These are phyloP conservation scores for Zosterops pallidus DNA, from an alignment of 2,113 vertebrate genomes.

Conservation along the genomic window DNA sequence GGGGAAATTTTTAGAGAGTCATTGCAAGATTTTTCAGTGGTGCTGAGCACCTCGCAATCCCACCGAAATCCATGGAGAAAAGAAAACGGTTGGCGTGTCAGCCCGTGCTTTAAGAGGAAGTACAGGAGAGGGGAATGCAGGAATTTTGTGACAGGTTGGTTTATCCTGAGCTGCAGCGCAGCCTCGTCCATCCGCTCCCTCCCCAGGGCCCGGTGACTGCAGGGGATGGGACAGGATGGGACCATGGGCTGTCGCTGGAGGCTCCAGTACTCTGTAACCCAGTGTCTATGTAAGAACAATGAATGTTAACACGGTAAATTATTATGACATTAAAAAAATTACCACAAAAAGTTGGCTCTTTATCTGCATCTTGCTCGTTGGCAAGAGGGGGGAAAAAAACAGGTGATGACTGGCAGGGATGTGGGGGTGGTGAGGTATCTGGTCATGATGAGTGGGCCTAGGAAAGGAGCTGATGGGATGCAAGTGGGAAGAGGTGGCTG, in stretches of 20 bases:
- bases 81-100: not conserved
- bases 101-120: not conserved
- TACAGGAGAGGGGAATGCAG: not conserved
- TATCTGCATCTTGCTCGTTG: not conserved
- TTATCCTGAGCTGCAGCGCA: constrained; percentile 16
- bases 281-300: constrained; percentile 69
- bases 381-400: accelerated
- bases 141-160: not conserved
- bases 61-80: not conserved
- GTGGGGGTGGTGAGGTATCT: accelerated
- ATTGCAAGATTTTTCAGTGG: not conserved
- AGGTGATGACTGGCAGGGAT: not conserved
- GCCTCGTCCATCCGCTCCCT: not conserved
- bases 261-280: constrained; percentile 66
- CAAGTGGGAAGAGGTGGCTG: not conserved
- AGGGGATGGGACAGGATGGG: not conserved
- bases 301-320: constrained; percentile 71
- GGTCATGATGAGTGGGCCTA: accelerated
- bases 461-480: not conserved
- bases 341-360: not conserved
- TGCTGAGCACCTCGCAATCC: not conserved
- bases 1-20: not conserved
- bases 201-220: not conserved
- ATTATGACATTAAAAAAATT: constrained; percentile 62
- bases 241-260: constrained; percentile 6